These are phyloP conservation scores for Tetraneura akinire DNA, from an alignment of 1,140 invertebrate species.

Conservation along the genomic window DNA sequence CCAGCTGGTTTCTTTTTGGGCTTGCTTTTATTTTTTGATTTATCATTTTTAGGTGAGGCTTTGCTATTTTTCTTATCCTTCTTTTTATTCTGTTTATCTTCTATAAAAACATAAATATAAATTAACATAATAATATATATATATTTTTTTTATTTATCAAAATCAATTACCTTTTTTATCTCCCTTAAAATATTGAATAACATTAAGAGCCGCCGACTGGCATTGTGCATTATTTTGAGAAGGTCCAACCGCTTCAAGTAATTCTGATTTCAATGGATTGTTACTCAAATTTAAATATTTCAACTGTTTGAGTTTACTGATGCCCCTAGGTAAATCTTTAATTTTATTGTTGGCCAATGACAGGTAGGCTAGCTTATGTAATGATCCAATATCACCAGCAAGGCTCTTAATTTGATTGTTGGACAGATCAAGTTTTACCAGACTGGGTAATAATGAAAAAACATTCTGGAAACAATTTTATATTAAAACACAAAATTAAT, in stretches of 20 bases:
- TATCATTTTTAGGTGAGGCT: conserved; percentile 11
- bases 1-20: conserved; percentile 38
- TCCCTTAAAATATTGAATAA: conserved; percentile 22
- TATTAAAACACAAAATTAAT: background rate
- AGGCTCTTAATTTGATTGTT: conserved; percentile 32
- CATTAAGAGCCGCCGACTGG: conserved; percentile 8
- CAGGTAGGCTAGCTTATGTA: conserved; percentile 19
- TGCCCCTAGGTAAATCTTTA: conserved; percentile 34
- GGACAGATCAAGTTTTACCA: conserved; percentile 40
- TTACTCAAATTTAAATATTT: conserved; percentile 41
- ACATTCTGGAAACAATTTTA: conserved; percentile 12
- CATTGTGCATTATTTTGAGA: conserved; percentile 44
- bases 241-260: conserved; percentile 18
- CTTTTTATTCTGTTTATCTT: conserved; percentile 45
- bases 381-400: conserved; percentile 36
- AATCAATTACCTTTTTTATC: conserved; percentile 40
- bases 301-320: conserved; percentile 36
- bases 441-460: background rate
- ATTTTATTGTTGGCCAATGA: conserved; percentile 45
- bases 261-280: conserved; percentile 35
- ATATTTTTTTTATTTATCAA: background rate
- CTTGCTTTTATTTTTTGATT: conserved; percentile 25
- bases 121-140: background rate
- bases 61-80: conserved; percentile 33
- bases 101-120: background rate